Evolutionary conservation across 2,797 vertebrate species (phyloP).

Genomic region (Monodelphis domestica): DNA sequence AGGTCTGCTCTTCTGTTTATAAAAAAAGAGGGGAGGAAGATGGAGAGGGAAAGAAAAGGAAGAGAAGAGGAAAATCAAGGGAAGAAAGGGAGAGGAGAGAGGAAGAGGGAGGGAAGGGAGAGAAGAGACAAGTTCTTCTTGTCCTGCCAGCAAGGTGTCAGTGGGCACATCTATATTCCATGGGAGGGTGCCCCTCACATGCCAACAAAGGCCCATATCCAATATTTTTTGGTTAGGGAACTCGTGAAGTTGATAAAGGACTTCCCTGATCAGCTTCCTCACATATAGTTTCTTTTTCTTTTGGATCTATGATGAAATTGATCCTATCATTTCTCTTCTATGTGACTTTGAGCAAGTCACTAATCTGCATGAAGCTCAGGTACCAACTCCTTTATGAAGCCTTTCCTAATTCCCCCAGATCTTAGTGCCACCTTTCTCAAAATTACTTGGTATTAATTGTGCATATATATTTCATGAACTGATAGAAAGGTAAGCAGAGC

Average conservation of each 20-base stretch:
- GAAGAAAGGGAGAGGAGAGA: background rate
- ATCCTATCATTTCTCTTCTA: background rate
- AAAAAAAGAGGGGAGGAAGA: background rate
- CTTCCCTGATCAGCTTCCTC: background rate
- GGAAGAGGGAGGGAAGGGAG: background rate
- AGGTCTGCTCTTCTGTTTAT: background rate
- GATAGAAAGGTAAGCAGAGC: background rate
- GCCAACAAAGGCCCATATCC: background rate
- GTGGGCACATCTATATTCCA: background rate
- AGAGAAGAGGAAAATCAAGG: background rate
- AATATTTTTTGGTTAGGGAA: background rate
- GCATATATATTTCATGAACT: background rate
- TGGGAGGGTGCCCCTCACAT: background rate
- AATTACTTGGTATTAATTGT: background rate
- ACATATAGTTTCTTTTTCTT: background rate
- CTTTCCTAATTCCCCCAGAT: background rate
- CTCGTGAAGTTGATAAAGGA: background rate
- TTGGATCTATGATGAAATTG: background rate
- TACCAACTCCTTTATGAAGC: background rate
- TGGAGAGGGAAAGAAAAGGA: background rate
- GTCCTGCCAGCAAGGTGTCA: background rate
- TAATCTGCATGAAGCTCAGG: background rate
- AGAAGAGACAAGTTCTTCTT: background rate
- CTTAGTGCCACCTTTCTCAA: background rate
- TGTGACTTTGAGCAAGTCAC: background rate